Evolutionary conservation across 1,140 invertebrate species (phyloP), one percentile per base, ranked within the genome.

Genomic region (Plutomurus gul): DNA sequence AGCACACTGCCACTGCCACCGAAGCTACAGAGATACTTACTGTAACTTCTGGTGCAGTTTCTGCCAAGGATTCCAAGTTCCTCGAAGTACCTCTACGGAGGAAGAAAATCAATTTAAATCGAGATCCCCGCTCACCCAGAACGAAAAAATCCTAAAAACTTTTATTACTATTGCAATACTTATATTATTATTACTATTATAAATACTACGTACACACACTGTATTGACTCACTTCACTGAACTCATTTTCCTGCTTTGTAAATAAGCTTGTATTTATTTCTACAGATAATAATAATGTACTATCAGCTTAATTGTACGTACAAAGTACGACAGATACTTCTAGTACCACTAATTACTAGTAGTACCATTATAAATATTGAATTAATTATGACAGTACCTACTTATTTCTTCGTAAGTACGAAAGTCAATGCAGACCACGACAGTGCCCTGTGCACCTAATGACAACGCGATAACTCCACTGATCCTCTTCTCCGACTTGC

Each of bases 121-220:
- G 80, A 40, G 80, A 81, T 77, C 79, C 76, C 22, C 70, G 79
- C 30, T 71, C 47, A 39, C 71, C 80, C 13, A 81, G 77, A 74
- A 76, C 37, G 49, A 72, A 49, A 40, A 78, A 65, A 33, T 39
- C 18, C 27, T 39, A 43, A 46, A 39, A 7, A 72, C 25, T 72
- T 37, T 72, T 39, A 27, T 72, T 40, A 18, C 18, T 16, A 22
- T 20, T 22, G 49, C 49, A 43, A 43, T 43, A 43, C n/a, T n/a
- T n/a, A 43, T 43, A 43, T n/a, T 43, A 13, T 43, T 13, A 43
- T 13, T 43, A n/a, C 11, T 43, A 43, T 22, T 22, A 51, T 25
- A 33, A 33, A 27, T 65, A 65, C n/a, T 65, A 18, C 27, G 6
- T 65, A n/a, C 60, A 70, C 33, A 72, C 22, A 39, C 36, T 36